Base-by-base conservation (phyloP, 1,140 invertebrate species). In the Drosophila santomea region DNA sequence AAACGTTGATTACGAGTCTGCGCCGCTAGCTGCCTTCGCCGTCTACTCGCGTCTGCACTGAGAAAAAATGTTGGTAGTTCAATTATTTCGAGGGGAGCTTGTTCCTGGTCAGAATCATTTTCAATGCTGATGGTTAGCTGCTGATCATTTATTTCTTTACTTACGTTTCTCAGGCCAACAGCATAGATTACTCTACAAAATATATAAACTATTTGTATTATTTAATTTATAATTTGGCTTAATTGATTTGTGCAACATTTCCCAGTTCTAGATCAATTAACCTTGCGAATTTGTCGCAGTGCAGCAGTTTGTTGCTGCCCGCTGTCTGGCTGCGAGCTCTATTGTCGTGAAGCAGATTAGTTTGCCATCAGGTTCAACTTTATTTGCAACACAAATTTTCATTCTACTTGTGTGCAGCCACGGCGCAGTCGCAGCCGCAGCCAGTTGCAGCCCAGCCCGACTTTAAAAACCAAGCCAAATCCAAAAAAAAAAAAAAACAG, bases 371-470 rank as follows among this genome's bases (percentile, higher is more conserved):
- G 83, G 83, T 88, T 88, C 83, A 88, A 88, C 84, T 88, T 88
- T 89, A 89, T 88, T 89, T 89, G 83, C 83, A 88, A 88, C 83
- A 88, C 83, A 88, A 89, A 89, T 88, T 88, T 88, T 88, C 72
- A 83, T 88, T 88, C 83, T 89, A 88, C 63, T 88, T 80, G 79
- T 79, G 77, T 79, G 84, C 80, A 89, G 54, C 71, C 76, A 51
- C 63, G 45, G 60, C 20, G 73, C 48, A 73, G 72, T 32, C 59
- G 76, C 36, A 64, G 71, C 71, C 62, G 76, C 36, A 64, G 71
- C 71, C 62, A 59, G 15, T 74, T 56, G 47, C 60, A 75, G 71
- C 44, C 41, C 45, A 68, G 63, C 41, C 55, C 38, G 36, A 64
- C 39, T 62, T 51, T 17, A 28, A 54, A 67, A 71, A 55, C 48